phyloP scores from a whole-genome alignment of 2,113 vertebrate species.

The Parotia lawesii region DNA sequence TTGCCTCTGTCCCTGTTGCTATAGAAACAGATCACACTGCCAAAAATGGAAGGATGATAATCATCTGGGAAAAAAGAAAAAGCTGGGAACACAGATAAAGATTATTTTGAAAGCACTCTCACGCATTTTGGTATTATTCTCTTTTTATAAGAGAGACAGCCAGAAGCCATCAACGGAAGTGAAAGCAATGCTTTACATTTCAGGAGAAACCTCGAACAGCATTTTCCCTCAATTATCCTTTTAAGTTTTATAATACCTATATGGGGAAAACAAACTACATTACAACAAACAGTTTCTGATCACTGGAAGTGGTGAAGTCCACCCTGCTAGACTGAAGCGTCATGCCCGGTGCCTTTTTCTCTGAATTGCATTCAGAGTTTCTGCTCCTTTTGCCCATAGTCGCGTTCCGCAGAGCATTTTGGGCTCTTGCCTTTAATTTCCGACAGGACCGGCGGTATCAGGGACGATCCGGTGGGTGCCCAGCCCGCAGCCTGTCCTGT shows the following conservation, averaged over 20 bases:
- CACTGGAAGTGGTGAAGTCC: not conserved
- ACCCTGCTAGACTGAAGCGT: not conserved
- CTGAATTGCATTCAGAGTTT: not conserved
- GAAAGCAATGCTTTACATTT: not conserved
- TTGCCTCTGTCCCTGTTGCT: not conserved
- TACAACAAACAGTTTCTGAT: not conserved
- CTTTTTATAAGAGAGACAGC: not conserved
- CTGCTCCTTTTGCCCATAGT: rapidly evolving
- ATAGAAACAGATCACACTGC: not conserved
- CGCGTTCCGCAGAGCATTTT: not conserved
- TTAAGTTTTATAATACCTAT: not conserved
- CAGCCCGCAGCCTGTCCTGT: rapidly evolving
- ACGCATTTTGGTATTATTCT: not conserved
- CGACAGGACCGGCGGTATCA: rapidly evolving
- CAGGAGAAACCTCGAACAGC: not conserved
- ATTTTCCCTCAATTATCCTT: not conserved
- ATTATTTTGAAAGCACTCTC: not conserved
- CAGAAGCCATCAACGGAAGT: not conserved
- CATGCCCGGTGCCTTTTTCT: not conserved
- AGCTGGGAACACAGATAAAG: not conserved
- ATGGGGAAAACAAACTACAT: not conserved
- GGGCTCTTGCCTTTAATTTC: rapidly evolving
- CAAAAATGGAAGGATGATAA: not conserved
- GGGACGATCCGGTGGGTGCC: rapidly evolving
- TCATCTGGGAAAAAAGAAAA: not conserved